These are phyloP conservation scores for Ardeotis arabs DNA, from an alignment of 2,113 vertebrate species.

Conservation along the genomic window DNA sequence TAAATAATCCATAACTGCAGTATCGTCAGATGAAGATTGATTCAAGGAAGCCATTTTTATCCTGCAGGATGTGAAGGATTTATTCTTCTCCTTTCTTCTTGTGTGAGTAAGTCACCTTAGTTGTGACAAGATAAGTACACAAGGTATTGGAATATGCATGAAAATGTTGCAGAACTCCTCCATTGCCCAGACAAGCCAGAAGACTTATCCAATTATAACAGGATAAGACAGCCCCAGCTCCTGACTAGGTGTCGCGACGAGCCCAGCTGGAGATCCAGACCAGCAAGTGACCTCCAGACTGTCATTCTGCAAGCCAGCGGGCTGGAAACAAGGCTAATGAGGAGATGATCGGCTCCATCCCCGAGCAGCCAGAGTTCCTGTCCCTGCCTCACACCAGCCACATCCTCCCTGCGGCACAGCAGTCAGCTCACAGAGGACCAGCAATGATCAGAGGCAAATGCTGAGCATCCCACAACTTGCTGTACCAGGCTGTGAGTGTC, in stretches of 20 bases:
- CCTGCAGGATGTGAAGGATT: conserved; percentile 14
- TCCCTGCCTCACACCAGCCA: background rate
- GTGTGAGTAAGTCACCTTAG: background rate
- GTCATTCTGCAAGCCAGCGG: conserved; percentile 22
- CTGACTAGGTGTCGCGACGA: background rate
- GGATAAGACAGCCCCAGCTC: background rate
- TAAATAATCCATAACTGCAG: conserved; percentile 68
- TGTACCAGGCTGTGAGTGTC: background rate
- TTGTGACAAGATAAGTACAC: conserved; percentile 7
- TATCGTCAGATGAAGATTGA: conserved; percentile 41
- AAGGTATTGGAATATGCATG: background rate
- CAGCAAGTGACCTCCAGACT: background rate
- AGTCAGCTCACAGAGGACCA: background rate
- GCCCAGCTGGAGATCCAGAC: conserved; percentile 8
- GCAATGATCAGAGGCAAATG: background rate
- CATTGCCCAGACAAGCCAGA: background rate
- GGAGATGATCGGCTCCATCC: background rate
- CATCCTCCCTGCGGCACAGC: background rate
- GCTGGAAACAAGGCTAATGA: conserved; percentile 39
- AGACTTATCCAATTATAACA: conserved; percentile 9
- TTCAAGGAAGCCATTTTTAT: conserved; percentile 22
- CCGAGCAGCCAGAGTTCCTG: background rate
- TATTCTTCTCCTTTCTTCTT: conserved; percentile 4
- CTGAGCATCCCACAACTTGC: background rate
- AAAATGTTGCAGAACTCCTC: background rate